Evolutionary conservation across 1,140 invertebrate species (phyloP), one percentile per base, ranked within the genome.

Genomic region (Drepana arcuata): DNA sequence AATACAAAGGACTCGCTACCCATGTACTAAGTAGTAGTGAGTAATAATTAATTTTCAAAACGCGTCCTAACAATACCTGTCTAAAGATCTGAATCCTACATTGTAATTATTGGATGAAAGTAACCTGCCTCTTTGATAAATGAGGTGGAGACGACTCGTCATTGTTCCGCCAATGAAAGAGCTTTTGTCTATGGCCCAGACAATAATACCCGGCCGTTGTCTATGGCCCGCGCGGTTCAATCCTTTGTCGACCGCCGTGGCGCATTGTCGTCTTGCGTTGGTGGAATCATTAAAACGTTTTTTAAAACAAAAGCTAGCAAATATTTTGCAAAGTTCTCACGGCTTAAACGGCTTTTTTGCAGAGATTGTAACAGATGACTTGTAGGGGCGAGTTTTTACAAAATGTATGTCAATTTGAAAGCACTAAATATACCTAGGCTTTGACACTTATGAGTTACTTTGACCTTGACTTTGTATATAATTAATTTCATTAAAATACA

Each of bases 81-180:
- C 39, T 49, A 30, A 48, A 59, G 45, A 44, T 54, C 38, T 58
- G 48, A 59, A 57, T 57, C 40, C 45, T 53, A 69, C 69, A 63
- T 74, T 79, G 68, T 74, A 75, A 78, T 80, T 65, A 68, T 66
- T 65, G 55, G 61, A 77, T 72, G 74, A 77, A 74, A 79, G 70
- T 80, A 68, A 75, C 71, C 75, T 74, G 70, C 42, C 54, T 69
- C 61, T 70, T 69, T 78, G 73, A 81, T 74, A 77, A 78, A 81
- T 77, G 77, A 78, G 64, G 62, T 68, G 67, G 64, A 70, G 62
- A 68, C 66, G 61, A 57, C 52, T 43, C 48, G 31, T 57, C 53
- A 72, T 78, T 77, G 72, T 78, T 54, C 67, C 44, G 47, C 42
- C 53, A 50, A 73, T 80, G 65, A 80, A 80, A 78, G 69, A 63